A percentile compares a stretch with the other conserved stretches of the same genome.
These are phyloP conservation scores for Agrochola circellaris DNA, from an alignment of 2,888 invertebrate genomes.

Conservation along the genomic window DNA sequence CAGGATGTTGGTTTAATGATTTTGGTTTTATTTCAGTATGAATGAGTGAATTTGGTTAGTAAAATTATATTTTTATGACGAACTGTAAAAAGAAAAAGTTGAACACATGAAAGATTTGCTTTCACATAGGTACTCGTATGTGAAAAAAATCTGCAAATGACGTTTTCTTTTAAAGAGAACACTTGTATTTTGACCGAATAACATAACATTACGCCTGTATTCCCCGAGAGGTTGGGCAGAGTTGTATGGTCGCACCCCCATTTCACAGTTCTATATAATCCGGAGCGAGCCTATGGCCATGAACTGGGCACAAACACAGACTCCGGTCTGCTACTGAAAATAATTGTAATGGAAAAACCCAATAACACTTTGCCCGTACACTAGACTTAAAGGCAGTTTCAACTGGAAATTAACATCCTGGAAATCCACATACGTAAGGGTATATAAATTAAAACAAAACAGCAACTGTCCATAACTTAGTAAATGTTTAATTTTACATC, in stretches of 20 bases:
- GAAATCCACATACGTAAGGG: not conserved
- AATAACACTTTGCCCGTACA: too few species aligned
- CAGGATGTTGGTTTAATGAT: not conserved
- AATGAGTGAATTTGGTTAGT: not conserved
- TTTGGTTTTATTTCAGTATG: too few species aligned
- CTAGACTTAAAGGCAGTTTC: too few species aligned
- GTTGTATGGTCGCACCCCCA: too few species aligned
- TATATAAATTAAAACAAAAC: not conserved
- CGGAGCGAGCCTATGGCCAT: too few species aligned
- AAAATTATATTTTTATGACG: not conserved
- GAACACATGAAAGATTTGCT: not conserved
- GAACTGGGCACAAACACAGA: too few species aligned
- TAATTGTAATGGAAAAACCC: too few species aligned
- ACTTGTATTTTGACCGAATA: not conserved
- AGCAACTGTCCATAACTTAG: constrained; percentile 14
- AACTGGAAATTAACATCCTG: too few species aligned
- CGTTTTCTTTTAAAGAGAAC: not conserved
- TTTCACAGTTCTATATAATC: too few species aligned
- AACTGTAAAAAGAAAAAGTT: constrained; percentile 10
- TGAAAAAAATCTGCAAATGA: not conserved
- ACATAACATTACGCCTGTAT: too few species aligned
- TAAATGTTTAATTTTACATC: not conserved
- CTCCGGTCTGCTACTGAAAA: too few species aligned
- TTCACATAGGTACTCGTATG: not conserved
- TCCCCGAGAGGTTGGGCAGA: too few species aligned